Conservation (phyloP, 2,797 vertebrate species). For the Dendrocincla fuliginosa region DNA sequence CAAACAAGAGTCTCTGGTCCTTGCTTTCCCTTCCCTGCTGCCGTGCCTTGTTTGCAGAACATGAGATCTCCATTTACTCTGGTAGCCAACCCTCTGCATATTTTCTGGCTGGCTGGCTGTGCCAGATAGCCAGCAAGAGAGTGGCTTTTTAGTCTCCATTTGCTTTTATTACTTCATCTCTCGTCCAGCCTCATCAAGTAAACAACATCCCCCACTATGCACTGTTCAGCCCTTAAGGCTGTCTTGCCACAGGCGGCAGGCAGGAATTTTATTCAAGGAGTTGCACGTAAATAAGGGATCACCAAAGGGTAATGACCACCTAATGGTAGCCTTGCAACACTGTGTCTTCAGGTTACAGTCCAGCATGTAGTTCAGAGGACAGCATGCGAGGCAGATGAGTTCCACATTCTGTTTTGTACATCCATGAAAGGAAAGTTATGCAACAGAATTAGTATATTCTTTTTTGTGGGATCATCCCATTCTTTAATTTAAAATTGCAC, state of each 20-base stretch:
- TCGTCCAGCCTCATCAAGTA: neutral
- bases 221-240: neutral
- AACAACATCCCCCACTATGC: neutral
- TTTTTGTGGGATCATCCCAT: conserved; percentile 12
- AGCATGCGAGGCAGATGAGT: neutral
- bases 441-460: neutral
- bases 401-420: neutral
- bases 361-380: neutral
- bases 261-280: neutral
- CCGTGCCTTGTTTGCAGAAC: neutral
- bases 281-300: neutral
- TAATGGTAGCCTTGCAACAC: neutral
- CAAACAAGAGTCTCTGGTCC: neutral
- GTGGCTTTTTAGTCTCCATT: neutral
- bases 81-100: neutral
- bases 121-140: neutral
- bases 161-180: neutral
- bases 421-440: neutral
- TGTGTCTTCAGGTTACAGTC: neutral
- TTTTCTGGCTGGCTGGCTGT: neutral
- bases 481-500: conserved; percentile 8
- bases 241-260: neutral
- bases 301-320: neutral
- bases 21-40: neutral
- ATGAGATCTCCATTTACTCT: neutral